Conservation (phyloP, 2,797 vertebrate genomes). For the Neosilurus hyrtlii region DNA sequence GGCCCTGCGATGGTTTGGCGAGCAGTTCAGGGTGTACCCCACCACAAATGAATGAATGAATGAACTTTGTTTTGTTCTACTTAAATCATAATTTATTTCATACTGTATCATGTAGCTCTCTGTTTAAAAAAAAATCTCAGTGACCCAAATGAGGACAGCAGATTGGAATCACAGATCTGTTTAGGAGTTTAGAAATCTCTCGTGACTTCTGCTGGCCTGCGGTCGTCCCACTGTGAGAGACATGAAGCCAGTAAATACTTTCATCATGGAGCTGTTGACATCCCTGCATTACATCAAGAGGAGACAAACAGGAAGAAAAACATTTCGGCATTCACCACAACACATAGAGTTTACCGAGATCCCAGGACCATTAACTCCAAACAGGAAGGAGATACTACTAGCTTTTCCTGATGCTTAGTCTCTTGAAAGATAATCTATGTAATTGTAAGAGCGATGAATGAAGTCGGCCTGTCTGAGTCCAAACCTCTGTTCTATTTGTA, state of each 20-base stretch:
- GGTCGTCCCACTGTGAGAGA: slow-evolving; percentile 14
- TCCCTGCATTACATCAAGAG: slow-evolving; percentile 32
- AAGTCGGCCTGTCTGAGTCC: slow-evolving; percentile 7
- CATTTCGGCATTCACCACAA: slow-evolving; percentile 38
- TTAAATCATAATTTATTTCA: not conserved
- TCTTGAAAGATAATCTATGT: slow-evolving; percentile 33
- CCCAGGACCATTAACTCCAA: slow-evolving; percentile 16
- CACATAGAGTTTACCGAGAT: slow-evolving; percentile 20
- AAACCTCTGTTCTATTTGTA: not conserved
- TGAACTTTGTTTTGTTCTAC: no score
- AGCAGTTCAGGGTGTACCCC: no score
- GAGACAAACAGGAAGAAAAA: slow-evolving; percentile 59
- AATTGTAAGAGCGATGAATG: slow-evolving; percentile 34
- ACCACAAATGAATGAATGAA: no score
- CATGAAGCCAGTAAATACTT: slow-evolving; percentile 49
- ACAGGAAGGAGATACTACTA: slow-evolving; percentile 49
- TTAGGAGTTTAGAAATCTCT: slow-evolving; percentile 46
- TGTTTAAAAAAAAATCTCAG: not conserved
- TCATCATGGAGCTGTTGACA: slow-evolving; percentile 54
- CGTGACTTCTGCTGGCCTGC: slow-evolving; percentile 12
- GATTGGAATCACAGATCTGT: slow-evolving; percentile 46
- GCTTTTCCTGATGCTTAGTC: slow-evolving; percentile 38
- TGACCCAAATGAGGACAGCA: slow-evolving; percentile 8
- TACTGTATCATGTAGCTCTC: not conserved
- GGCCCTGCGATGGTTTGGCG: not conserved